Base-by-base conservation (phyloP, 2,797 vertebrate species). In the Darevskia nairensis region DNA sequence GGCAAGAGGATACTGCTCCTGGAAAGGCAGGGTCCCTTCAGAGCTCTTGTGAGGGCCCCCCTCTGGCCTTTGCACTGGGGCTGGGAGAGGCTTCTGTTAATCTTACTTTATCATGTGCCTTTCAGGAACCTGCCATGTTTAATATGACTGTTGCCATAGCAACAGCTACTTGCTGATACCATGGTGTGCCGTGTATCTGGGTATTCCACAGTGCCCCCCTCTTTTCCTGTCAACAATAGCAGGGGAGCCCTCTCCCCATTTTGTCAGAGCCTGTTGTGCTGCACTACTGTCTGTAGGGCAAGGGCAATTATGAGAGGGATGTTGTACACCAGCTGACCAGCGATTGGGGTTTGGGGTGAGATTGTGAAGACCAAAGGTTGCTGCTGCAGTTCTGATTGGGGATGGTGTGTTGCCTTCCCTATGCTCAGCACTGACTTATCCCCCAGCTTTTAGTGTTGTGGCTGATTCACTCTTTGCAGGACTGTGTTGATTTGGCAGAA, bases 131-230 rank as follows among this genome's bases (percentile, higher is more conserved):
- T 96, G 96, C 96, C 96, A 95, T 94, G 96, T 96, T 96, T 96
- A 95, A 97, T 95, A 95, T 94, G 96, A 96, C 97, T 97, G 97
- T 97, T 97, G 92, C 96, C 95, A 94, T 95, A 89, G 97, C 69
- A 94, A 97, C 93, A 2, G 93, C 94, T 95, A 95, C 95, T 95
- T 92, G 94, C 96, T 94, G 89, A 90, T 90, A 25, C 96, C 96
- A 93, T 21, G 44, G 75, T 69, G 95, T 94, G 94, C 96, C 95
- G 94, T 94, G 3, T 66, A 84, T 94, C 95, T 95, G 88, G 84
- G 92, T 91, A 90, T 79, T 91, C 81, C 83, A 0, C 74, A 94
- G 83, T 92, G 93, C 87, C 76, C 2, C 17, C 35, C 94, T 90
- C 95, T 59, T 89, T 88, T 78, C 91, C 0, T 68, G 84, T 76